Conservation (phyloP, 1,140 invertebrate species). For the Drosophila erecta region DNA sequence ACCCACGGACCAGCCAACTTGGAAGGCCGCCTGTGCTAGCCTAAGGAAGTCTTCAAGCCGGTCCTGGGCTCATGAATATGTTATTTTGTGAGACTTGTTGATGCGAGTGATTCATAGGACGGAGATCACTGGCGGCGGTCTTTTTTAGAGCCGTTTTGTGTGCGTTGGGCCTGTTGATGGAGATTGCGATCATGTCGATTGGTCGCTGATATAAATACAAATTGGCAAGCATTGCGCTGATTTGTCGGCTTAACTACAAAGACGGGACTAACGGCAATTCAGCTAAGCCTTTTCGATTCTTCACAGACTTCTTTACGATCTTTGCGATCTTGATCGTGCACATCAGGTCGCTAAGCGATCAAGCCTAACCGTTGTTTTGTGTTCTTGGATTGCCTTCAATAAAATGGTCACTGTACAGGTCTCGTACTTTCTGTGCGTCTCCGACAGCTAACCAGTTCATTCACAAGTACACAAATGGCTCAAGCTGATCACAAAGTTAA, state of each 20-base stretch:
- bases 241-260: slow-evolving; percentile 77
- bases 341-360: slow-evolving; percentile 28
- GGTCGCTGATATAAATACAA: slow-evolving; percentile 64
- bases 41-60: slow-evolving; percentile 6
- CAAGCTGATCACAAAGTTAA: slow-evolving; percentile 61
- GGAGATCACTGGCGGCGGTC: slow-evolving; percentile 42
- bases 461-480: slow-evolving; percentile 28
- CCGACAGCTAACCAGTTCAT: slow-evolving; percentile 18
- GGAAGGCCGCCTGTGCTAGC: slow-evolving; percentile 14
- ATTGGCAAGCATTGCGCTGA: slow-evolving; percentile 61
- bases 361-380: not conserved
- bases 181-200: slow-evolving; percentile 68
- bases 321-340: slow-evolving; percentile 44
- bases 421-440: not conserved
- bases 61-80: slow-evolving; percentile 18
- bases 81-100: slow-evolving; percentile 28
- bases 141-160: slow-evolving; percentile 6
- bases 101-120: slow-evolving; percentile 68
- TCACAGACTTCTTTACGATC: slow-evolving; percentile 29
- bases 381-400: too few species aligned
- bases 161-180: slow-evolving; percentile 23
- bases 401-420: not conserved
- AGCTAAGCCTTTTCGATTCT: slow-evolving; percentile 31
- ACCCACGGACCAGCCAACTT: not conserved
- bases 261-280: slow-evolving; percentile 71